Conservation (phyloP, 2,888 invertebrate species). For the Mesopsocus fuscifrons region DNA sequence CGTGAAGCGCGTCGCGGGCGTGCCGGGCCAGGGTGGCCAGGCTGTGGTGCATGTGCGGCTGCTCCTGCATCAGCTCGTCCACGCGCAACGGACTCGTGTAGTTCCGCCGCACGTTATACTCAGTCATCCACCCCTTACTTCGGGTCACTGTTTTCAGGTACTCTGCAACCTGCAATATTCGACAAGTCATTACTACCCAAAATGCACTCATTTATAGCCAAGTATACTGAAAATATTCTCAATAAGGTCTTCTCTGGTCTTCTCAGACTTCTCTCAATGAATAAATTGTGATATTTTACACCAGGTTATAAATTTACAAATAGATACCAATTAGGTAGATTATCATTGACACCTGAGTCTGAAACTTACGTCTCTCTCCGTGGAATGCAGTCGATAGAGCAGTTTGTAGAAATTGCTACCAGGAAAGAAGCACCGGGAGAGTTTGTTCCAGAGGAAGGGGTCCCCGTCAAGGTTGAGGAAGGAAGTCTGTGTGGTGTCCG, state of each 20-base stretch:
- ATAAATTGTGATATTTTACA: too few species aligned
- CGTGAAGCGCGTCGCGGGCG: conserved; percentile 33
- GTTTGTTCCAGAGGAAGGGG: conserved; percentile 39
- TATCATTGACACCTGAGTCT: too few species aligned
- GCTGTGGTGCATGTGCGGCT: conserved; percentile 36
- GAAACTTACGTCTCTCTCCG: conserved; percentile 23
- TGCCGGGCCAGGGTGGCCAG: conserved; percentile 31
- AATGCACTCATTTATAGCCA: too few species aligned
- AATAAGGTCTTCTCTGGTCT: too few species aligned
- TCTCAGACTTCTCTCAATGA: too few species aligned
- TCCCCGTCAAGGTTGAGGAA: conserved; percentile 38
- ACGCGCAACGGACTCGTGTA: conserved; percentile 46
- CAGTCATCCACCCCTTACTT: conserved; percentile 38
- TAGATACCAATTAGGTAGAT: too few species aligned
- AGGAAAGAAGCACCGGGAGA: conserved; percentile 41
- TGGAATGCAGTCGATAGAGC: conserved; percentile 25
- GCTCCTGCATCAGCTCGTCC: conserved; percentile 36
- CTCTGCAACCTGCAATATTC: conserved; percentile 12
- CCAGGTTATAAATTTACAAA: too few species aligned
- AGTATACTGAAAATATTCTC: too few species aligned
- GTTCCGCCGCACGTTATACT: conserved; percentile 45
- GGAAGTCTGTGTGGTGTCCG: conserved; percentile 15
- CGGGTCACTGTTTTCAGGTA: conserved; percentile 14
- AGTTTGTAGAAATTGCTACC: conserved; percentile 35
- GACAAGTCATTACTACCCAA: too few species aligned